These are phyloP conservation scores for Centropus unirufus DNA, from an alignment of 2,113 vertebrate species.

Conservation along the genomic window DNA sequence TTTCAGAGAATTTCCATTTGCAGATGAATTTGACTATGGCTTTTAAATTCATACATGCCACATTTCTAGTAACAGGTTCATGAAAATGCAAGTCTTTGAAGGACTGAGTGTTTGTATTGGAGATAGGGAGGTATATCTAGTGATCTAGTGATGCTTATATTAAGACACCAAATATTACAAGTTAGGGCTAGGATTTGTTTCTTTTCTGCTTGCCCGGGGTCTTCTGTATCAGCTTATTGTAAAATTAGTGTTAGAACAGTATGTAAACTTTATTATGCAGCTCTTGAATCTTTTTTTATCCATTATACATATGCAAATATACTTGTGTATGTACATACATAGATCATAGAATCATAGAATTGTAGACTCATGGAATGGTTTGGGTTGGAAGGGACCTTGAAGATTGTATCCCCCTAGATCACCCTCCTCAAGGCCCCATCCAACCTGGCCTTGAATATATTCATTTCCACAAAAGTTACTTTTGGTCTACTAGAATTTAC, in stretches of 20 bases:
- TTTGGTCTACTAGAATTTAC: background rate
- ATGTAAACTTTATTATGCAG: background rate
- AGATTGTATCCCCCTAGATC: no score
- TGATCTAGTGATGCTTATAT: background rate
- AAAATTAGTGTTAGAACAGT: background rate
- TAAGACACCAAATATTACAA: background rate
- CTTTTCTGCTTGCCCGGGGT: background rate
- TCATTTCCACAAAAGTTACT: background rate
- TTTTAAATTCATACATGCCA: background rate
- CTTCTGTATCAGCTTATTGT: background rate
- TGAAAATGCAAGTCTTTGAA: background rate
- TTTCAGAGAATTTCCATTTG: background rate
- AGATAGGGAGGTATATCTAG: background rate
- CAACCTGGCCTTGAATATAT: no score
- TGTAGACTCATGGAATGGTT: no score
- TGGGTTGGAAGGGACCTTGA: no score
- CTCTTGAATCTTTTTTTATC: background rate
- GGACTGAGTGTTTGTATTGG: background rate
- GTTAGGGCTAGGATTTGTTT: background rate
- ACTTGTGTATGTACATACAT: background rate
- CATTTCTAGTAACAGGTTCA: background rate
- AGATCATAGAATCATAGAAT: background rate
- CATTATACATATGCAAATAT: background rate
- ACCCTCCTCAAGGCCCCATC: no score
- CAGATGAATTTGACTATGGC: background rate